phyloP scores from a whole-genome alignment of 2,888 invertebrate genomes.

The Steinernema hermaphroditum region DNA sequence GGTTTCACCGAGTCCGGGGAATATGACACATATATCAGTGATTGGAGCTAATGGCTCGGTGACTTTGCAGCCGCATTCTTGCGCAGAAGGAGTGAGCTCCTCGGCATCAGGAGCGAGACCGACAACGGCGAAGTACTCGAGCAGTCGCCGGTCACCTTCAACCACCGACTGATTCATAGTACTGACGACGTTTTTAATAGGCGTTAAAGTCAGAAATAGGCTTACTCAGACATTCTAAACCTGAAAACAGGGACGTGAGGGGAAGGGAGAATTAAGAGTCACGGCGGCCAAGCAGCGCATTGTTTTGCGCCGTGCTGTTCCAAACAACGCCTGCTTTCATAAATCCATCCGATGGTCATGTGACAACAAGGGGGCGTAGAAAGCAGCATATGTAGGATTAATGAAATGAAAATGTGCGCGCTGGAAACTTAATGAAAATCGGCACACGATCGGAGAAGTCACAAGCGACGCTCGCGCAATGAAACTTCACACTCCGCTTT shows the following conservation, averaged over 20 bases:
- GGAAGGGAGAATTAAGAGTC: no score
- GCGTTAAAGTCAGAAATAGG: background rate
- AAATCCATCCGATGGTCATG: no score
- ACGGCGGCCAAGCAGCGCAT: no score
- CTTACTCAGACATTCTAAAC: background rate
- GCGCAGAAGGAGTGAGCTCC: constrained; percentile 53
- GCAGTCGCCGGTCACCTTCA: constrained; percentile 55
- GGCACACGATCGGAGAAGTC: no score
- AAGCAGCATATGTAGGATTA: no score
- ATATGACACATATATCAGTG: constrained; percentile 89
- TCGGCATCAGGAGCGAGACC: constrained; percentile 79
- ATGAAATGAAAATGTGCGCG: no score
- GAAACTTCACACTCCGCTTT: no score
- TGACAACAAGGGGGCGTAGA: no score
- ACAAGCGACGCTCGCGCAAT: no score
- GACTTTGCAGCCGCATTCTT: constrained; percentile 61
- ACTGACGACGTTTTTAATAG: background rate
- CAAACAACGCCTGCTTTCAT: no score
- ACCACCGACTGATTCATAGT: constrained; percentile 1
- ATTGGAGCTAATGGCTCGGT: constrained; percentile 79
- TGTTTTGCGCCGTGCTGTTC: no score
- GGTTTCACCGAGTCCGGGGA: constrained; percentile 83
- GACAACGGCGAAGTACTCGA: constrained; percentile 95
- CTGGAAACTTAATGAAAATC: no score
- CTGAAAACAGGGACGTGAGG: background rate